Base-by-base conservation (phyloP, 2,888 invertebrate genomes). In the Dichetophora obliterata region DNA sequence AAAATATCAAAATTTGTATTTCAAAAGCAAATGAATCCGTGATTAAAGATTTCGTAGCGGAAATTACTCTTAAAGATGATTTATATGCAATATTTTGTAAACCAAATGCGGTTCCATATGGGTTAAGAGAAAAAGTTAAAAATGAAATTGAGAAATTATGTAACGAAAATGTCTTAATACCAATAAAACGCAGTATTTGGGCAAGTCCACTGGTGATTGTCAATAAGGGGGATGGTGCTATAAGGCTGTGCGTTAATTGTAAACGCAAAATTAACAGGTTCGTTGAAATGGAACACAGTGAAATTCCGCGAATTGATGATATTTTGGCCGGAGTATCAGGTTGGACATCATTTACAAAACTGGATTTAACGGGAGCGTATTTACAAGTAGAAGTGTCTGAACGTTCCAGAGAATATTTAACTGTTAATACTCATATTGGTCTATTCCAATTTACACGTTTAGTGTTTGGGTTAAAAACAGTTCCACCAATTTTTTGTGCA, bases 351-450 rank as follows among this genome's bases (percentile, higher is more conserved):
- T 75, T 66, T 50, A 75, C 66, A n/a, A 77, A 71, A 31, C 11
- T 75, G 37, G 75, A 77, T 37, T 14, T 75, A 8, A 71, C 65
- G 50, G 77, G 77, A 37, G 72, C 68, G 1, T 77, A 80, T 57
- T 52, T 76, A 3, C 78, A 77, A 50, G 74, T 77, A 2, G 52
- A 73, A 74, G 65, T 76, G 0, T 77, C 74, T 6, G 73, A 79
- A n/a, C 8, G 74, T 5, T 79, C 75, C 9, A 27, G 34, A 3
- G 77, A 79, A 73, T 54, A 68, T 2, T 54, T 79, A 16, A 79
- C 78, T 3, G 48, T 78, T 0, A 79, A 79, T 63, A 77, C 75
- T 1, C 76, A 77, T 52, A 22, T 14, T 11, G 78, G 75, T 14
- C 66, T n/a, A n/a, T n/a, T n/a, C n/a, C n/a, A 68, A 24, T 19